Conservation (phyloP, 2,888 invertebrate species). For the Anaspis maculata region DNA sequence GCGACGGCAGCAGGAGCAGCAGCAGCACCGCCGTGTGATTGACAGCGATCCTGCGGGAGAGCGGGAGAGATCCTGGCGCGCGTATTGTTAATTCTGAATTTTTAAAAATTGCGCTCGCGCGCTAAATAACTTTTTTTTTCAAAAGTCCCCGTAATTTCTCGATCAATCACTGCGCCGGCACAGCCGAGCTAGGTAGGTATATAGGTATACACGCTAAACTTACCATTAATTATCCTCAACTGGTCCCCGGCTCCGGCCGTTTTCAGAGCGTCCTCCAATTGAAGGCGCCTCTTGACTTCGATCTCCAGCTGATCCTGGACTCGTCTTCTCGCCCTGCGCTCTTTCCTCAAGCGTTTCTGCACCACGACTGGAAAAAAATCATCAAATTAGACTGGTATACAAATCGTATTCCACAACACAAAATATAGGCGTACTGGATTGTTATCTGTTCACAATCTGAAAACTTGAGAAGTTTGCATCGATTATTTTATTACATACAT, state of each 20-base stretch:
- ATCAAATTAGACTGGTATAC: slow-evolving; percentile 12
- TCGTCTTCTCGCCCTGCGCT: slow-evolving; percentile 71
- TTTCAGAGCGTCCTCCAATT: slow-evolving; percentile 73
- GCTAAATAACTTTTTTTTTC: too few species aligned
- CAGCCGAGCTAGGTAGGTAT: not conserved
- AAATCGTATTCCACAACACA: too few species aligned
- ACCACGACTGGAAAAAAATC: slow-evolving; percentile 63
- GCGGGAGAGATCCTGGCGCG: too few species aligned
- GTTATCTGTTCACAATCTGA: too few species aligned
- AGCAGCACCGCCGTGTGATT: not conserved
- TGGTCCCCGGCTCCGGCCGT: slow-evolving; percentile 71
- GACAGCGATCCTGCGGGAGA: not conserved
- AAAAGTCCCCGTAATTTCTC: too few species aligned
- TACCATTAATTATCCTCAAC: slow-evolving; percentile 72
- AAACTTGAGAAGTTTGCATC: too few species aligned
- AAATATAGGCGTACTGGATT: too few species aligned
- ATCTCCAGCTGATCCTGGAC: slow-evolving; percentile 78
- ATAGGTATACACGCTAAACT: slow-evolving; percentile 26
- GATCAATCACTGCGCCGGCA: not conserved
- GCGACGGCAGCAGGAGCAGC: not conserved
- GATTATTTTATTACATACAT: too few species aligned
- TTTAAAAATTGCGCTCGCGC: too few species aligned
- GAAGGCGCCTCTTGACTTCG: slow-evolving; percentile 70
- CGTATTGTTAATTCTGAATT: too few species aligned
- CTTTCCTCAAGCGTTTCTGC: slow-evolving; percentile 85